Base-by-base conservation (phyloP, 2,113 vertebrate species). In the Amphiprion percula region DNA sequence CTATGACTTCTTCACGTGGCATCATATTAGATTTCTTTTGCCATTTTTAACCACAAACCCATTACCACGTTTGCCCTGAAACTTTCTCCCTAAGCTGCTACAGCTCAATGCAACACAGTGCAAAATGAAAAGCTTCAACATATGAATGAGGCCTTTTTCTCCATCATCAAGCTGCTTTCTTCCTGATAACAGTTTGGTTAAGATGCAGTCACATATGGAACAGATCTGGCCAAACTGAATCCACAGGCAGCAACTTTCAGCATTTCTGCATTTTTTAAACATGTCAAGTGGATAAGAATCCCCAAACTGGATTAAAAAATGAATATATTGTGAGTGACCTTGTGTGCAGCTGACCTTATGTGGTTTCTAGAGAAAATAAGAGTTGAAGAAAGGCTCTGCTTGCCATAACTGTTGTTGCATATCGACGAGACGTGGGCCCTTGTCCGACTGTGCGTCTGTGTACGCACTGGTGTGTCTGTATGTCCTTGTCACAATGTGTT, bases 401-500 rank as follows among this genome's bases (percentile, higher is more conserved):
- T 50, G 56, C 39, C 67, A 71, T 74, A 73, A 37, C 54, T 81
- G 64, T 50, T 61, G 78, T 84, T 8, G 53, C 65, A 75, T 52
- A 72, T 41, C 30, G n/a, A 67, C 50, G 11, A 58, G 60, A 58
- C 60, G 53, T 7, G 55, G 55, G 66, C 6, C 26, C 63, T 64
- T 69, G 69, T 74, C 53, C 10, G 17, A 14, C 24, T 37, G 69
- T 68, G 71, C 33, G 54, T 62, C 15, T 62, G 46, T 28, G 41
- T 47, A 19, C 58, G 56, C 63, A 17, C 72, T 76, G 54, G 74
- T 75, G 82, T 54, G 75, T 55, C 72, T 83, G 82, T 56, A 62
- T 87, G 83, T 85, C 85, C 89, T 76, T 92, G 93, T 94, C 94
- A 89, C 84, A 83, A 39, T 54, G 79, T 61, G 90, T 94, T 90